Percentiles rank a stretch among this genome's conserved stretches.
These are phyloP conservation scores for Nasonia longicornis DNA, from an alignment of 1,140 invertebrate species.

Conservation along the genomic window DNA sequence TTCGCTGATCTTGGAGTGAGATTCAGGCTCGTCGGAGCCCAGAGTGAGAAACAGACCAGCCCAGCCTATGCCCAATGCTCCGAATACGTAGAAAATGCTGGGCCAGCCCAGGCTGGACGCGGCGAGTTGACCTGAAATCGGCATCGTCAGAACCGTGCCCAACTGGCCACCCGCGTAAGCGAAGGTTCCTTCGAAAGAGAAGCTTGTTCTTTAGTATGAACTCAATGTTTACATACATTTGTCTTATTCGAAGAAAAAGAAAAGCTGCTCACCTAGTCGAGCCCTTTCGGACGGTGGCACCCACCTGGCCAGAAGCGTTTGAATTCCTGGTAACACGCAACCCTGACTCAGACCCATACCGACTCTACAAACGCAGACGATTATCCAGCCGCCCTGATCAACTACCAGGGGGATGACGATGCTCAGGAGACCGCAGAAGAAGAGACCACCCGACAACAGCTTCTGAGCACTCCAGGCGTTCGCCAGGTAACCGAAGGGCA, in stretches of 20 bases:
- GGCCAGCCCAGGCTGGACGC: slow-evolving; percentile 79
- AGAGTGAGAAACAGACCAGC: slow-evolving; percentile 74
- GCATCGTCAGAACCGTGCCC: slow-evolving; percentile 81
- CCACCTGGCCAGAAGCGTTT: slow-evolving; percentile 76
- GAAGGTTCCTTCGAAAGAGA: slow-evolving; percentile 55
- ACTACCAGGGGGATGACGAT: slow-evolving; percentile 58
- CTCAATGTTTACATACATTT: not conserved
- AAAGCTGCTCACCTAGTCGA: slow-evolving; percentile 57
- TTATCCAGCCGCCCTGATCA: slow-evolving; percentile 63
- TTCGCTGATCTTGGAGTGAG: slow-evolving; percentile 71
- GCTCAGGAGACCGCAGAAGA: slow-evolving; percentile 73
- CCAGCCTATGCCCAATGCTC: slow-evolving; percentile 73
- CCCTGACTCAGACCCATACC: slow-evolving; percentile 77
- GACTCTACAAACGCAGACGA: slow-evolving; percentile 70
- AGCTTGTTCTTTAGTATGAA: not conserved
- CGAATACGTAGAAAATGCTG: slow-evolving; percentile 82
- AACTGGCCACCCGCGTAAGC: slow-evolving; percentile 73
- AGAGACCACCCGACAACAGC: slow-evolving; percentile 73
- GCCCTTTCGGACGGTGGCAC: slow-evolving; percentile 66
- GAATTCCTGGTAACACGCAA: slow-evolving; percentile 75
- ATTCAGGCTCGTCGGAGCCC: slow-evolving; percentile 76
- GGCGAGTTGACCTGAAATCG: slow-evolving; percentile 77
- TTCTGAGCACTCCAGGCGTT: slow-evolving; percentile 70
- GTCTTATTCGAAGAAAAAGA: not conserved
- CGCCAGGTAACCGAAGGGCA: slow-evolving; percentile 72